Evolutionary conservation across 2,888 invertebrate species (phyloP).

Genomic region (Notodonta ziczac): DNA sequence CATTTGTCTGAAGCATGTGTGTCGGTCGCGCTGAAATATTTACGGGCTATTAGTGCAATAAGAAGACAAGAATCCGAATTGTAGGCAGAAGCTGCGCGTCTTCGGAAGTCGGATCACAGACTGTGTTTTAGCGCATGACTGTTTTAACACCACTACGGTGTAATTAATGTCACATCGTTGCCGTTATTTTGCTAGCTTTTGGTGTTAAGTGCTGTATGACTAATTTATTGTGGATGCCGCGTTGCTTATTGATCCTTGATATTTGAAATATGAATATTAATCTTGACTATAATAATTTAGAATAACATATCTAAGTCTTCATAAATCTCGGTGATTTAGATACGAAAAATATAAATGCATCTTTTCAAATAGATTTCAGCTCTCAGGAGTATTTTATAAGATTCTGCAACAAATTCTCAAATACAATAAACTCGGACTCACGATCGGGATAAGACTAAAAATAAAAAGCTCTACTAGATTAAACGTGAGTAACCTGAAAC

Average conservation of each 20-base stretch:
- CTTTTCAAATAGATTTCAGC: not conserved
- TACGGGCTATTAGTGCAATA: conserved; percentile 80
- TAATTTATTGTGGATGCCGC: conserved; percentile 26
- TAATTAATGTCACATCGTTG: conserved; percentile 59
- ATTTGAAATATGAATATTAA: conserved; percentile 15
- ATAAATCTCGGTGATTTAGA: not conserved
- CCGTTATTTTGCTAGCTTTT: conserved; percentile 53
- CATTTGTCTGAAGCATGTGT: conserved; percentile 78
- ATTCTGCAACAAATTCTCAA: not conserved
- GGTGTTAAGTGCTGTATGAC: conserved; percentile 42
- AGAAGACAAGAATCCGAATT: conserved; percentile 54
- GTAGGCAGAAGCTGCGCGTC: conserved; percentile 34
- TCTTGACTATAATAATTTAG: not conserved
- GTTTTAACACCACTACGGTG: conserved; percentile 66
- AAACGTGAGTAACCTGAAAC: not conserved
- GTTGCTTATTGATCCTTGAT: conserved; percentile 28
- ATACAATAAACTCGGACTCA: conserved; percentile 1
- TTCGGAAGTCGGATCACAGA: conserved; percentile 53
- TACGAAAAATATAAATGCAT: not conserved
- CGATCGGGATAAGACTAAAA: not conserved
- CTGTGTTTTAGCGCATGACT: conserved; percentile 65
- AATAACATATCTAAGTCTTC: not conserved
- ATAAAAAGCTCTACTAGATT: not conserved
- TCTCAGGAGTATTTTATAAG: not conserved
- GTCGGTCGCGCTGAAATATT: conserved; percentile 77